Conservation (phyloP, 1,140 invertebrate species). For the Neoseiulus cucumeris region DNA sequence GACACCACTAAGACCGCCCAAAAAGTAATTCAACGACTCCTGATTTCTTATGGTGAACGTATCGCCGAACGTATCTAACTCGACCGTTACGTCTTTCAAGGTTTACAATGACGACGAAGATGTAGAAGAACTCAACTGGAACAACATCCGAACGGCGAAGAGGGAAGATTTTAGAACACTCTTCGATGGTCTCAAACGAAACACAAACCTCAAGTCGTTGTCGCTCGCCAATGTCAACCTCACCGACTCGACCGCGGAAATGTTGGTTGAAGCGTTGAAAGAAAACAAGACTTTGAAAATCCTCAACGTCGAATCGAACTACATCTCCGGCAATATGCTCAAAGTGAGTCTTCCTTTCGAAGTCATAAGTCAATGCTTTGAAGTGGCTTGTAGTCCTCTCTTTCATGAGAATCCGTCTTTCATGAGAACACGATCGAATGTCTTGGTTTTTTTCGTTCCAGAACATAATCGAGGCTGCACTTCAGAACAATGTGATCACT, state of each 20-base stretch:
- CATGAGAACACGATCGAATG: too few relatives aligned
- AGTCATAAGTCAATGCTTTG: too few relatives aligned
- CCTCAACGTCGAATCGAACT: slow-evolving; percentile 90
- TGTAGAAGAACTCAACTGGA: slow-evolving; percentile 76
- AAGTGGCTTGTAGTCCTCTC: too few relatives aligned
- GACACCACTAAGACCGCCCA: slow-evolving; percentile 76
- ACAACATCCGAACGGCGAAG: slow-evolving; percentile 95
- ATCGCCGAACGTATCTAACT: too few relatives aligned
- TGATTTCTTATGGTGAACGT: too few relatives aligned
- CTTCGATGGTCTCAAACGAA: slow-evolving; percentile 64
- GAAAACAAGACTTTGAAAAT: slow-evolving; percentile 67
- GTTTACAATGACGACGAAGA: slow-evolving; percentile 57
- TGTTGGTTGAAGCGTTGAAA: slow-evolving; percentile 60
- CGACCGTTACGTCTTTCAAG: not conserved
- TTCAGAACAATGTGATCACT: slow-evolving; percentile 62
- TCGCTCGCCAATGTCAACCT: slow-evolving; percentile 82
- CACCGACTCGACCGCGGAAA: slow-evolving; percentile 57
- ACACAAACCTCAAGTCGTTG: slow-evolving; percentile 74
- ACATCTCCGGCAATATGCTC: slow-evolving; percentile 43
- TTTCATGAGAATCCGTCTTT: too few relatives aligned
- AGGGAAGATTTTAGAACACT: slow-evolving; percentile 68
- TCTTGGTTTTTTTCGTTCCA: slow-evolving; percentile 41
- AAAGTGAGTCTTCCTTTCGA: not conserved
- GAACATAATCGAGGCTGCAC: slow-evolving; percentile 57
- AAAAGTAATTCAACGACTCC: slow-evolving; percentile 44